Evolutionary conservation across 2,888 invertebrate species (phyloP), one percentile per base, ranked within the genome.

Genomic region (Torymus aiolomorphi): DNA sequence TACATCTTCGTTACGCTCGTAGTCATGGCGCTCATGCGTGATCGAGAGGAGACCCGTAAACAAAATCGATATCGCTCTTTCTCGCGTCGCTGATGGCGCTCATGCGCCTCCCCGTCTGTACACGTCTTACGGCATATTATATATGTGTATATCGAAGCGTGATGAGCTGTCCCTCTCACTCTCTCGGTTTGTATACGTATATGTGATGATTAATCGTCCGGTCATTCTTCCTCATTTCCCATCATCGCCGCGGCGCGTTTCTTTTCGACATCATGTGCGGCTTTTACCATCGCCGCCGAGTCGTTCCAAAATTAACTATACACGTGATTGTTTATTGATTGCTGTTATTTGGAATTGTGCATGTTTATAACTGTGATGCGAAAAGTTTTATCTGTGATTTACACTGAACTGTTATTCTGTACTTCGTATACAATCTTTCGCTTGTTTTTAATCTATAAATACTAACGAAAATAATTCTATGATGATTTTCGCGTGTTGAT

Each of bases 21-120:
- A 66, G 83, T 84, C 88, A 88, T 86, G 86, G 83, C 82, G 83
- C 84, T 85, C 82, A 84, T 83, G 82, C 87, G 87, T 88, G 88
- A 88, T 87, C 86, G 67, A 52, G 24, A 75, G 81, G 42, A 42
- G 42, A 42, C 78, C 84, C 85, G 86, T 86, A 87, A 88, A 88
- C 87, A 87, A 85, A 85, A 86, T 86, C 84, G 83, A 83, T 83
- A 82, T 84, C 82, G 65, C 80, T 69, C 74, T 56, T 49, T 49
- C 72, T 71, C 71, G 5, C 42, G 8, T 42, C 8, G 42, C 42
- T 42, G 8, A 42, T 42, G 42, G 42, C 4, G 3, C 42, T 42
- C 42, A 42, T 42, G 42, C 42, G 42, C 8, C 42, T 42, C 42
- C 42, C 42, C 8, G 42, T 8, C 8, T 42, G 8, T 42, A 42